Conservation (phyloP, 1,140 invertebrate genomes). For the Eumaeus atala region DNA sequence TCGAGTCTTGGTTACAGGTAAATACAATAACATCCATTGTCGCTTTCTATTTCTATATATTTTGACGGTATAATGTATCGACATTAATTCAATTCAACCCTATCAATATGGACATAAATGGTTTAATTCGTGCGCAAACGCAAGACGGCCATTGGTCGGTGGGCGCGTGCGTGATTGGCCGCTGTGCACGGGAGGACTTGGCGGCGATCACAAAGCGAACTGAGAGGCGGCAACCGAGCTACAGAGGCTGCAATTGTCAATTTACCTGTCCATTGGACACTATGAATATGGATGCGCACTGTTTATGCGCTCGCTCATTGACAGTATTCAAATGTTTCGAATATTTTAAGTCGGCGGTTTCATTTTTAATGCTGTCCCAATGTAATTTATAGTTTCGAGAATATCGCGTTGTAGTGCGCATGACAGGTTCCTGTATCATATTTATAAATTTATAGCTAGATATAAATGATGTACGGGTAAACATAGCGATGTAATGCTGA, state of each 20-base stretch:
- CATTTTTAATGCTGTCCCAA: conserved; percentile 7
- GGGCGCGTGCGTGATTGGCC: conserved; percentile 27
- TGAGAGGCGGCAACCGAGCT: conserved; percentile 46
- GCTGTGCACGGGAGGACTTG: conserved; percentile 12
- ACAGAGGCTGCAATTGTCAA: conserved; percentile 46
- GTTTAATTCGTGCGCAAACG: conserved; percentile 44
- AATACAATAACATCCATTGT: neutral
- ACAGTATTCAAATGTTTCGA: conserved; percentile 20
- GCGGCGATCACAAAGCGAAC: conserved; percentile 45
- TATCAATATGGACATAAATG: conserved; percentile 40
- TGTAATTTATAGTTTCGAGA: conserved; percentile 3
- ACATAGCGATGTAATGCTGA: no score
- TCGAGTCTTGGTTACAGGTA: neutral
- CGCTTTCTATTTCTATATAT: neutral
- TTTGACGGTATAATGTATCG: neutral
- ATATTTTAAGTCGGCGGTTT: conserved; percentile 13
- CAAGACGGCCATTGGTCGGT: conserved; percentile 47
- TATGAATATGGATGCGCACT: conserved; percentile 45
- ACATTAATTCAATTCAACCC: conserved; percentile 24
- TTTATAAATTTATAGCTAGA: neutral
- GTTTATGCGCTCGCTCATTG: conserved; percentile 18
- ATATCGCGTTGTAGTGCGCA: neutral
- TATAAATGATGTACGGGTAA: no score
- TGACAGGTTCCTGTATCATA: conserved; percentile 1
- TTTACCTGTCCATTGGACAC: conserved; percentile 40